phyloP scores from a whole-genome alignment of 2,888 invertebrate species.

The Didymodactylos carnosus region DNA sequence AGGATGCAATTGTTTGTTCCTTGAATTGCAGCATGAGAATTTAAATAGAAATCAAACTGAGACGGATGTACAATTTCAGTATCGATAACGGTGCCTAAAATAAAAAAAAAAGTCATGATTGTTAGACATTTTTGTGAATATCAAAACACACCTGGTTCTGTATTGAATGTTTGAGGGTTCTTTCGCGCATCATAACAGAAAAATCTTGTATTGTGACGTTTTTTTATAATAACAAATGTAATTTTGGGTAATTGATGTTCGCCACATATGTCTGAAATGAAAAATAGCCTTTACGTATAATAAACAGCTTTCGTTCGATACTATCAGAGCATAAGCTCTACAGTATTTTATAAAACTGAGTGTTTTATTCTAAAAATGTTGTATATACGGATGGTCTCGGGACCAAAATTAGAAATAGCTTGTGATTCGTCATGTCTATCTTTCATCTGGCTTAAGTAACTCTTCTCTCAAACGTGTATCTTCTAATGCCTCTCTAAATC shows the following conservation, averaged over 20 bases:
- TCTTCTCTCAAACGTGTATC: too few species aligned
- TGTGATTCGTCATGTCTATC: too few species aligned
- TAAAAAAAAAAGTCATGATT: background rate
- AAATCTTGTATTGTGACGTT: background rate
- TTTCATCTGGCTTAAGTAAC: too few species aligned
- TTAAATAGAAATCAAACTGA: background rate
- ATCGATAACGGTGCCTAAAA: background rate
- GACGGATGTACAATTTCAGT: background rate
- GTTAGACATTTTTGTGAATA: background rate
- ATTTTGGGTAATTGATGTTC: background rate
- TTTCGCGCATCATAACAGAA: background rate
- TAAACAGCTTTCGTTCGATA: too few species aligned
- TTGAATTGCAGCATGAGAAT: background rate
- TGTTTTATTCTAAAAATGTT: too few species aligned
- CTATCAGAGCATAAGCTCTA: too few species aligned
- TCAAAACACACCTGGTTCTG: too few species aligned
- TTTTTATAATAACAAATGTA: background rate
- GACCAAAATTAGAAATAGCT: too few species aligned
- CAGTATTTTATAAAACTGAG: too few species aligned
- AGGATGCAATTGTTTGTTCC: background rate
- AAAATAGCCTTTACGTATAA: background rate
- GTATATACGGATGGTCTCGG: too few species aligned
- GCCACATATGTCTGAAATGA: background rate
- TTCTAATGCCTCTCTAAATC: too few species aligned
- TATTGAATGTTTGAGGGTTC: too few species aligned